Percentiles rank a stretch among this genome's conserved stretches.
Evolutionary conservation across 2,888 invertebrate genomes (phyloP).

Genomic region (Panzeria rudis): DNA sequence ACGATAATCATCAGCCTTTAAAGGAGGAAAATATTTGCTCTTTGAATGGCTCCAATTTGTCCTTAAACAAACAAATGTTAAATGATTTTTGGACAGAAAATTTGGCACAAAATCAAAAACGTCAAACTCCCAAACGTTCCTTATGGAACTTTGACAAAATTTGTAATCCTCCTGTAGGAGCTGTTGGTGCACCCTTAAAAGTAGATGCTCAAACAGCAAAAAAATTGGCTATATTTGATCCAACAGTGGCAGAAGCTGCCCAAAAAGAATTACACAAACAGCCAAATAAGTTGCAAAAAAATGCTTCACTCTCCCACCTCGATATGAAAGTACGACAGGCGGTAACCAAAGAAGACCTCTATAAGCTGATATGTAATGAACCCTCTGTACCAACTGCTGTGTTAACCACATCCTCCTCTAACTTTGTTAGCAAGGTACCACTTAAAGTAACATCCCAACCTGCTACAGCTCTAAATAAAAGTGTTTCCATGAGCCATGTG

Average conservation of each 20-base stretch:
- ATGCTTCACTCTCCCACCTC: conserved; percentile 82
- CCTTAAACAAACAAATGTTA: conserved; percentile 82
- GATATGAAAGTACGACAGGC: conserved; percentile 82
- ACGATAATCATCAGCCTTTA: conserved; percentile 47
- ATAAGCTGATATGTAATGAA: conserved; percentile 83
- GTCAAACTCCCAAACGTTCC: conserved; percentile 80
- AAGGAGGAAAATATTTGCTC: conserved; percentile 73
- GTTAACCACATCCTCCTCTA: conserved; percentile 2
- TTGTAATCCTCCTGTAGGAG: conserved; percentile 76
- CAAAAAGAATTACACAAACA: conserved; percentile 79
- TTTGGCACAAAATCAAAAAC: conserved; percentile 79
- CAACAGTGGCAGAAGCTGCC: conserved; percentile 81
- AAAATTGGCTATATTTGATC: conserved; percentile 81
- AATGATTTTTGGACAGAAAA: conserved; percentile 83
- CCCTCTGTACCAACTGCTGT: conserved; percentile 74
- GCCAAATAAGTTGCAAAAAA: conserved; percentile 80
- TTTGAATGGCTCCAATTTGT: conserved; percentile 79
- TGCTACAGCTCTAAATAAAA: conserved; percentile 78
- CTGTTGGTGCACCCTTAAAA: conserved; percentile 79
- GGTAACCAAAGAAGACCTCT: conserved; percentile 83
- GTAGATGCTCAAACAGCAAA: conserved; percentile 82
- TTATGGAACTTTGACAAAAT: conserved; percentile 84
- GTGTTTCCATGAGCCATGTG: conserved; percentile 82
- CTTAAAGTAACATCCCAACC: conserved; percentile 74
- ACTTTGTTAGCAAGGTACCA: conserved; percentile 78